Percentiles rank a stretch among this genome's conserved stretches.
These are phyloP conservation scores for Heliconius hermathena DNA, from an alignment of 1,140 invertebrate genomes.

Conservation along the genomic window DNA sequence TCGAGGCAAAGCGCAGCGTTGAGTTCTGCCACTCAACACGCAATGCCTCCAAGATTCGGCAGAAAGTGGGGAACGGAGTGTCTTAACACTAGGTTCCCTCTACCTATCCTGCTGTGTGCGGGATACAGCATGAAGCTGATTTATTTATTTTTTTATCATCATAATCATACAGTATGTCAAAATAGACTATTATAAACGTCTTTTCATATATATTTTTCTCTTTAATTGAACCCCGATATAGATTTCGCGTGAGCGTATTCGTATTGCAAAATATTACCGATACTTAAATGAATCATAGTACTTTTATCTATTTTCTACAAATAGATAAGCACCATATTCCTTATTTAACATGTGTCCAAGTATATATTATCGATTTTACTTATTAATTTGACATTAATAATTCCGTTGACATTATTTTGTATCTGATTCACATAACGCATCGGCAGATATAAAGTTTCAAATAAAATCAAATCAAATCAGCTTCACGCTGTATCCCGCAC, in stretches of 20 bases:
- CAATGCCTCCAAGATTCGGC: no score
- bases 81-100: no score
- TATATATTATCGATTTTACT: neutral
- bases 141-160: neutral
- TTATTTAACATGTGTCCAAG: neutral
- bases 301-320: slow-evolving; percentile 10
- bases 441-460: neutral
- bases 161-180: neutral
- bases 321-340: neutral
- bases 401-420: neutral
- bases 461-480: no score
- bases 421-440: neutral
- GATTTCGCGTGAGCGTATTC: slow-evolving; percentile 1
- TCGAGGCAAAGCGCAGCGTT: no score
- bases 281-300: neutral
- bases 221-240: neutral
- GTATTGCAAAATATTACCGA: neutral
- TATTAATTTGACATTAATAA: neutral
- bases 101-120: no score
- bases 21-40: no score
- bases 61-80: no score
- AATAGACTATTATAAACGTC: neutral
- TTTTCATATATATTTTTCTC: neutral
- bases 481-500: no score
- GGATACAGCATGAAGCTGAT: no score